A percentile compares a stretch with the other conserved stretches of the same genome.
phyloP scores from a whole-genome alignment of 2,797 vertebrate genomes.

The Ptychadena robeensis region DNA sequence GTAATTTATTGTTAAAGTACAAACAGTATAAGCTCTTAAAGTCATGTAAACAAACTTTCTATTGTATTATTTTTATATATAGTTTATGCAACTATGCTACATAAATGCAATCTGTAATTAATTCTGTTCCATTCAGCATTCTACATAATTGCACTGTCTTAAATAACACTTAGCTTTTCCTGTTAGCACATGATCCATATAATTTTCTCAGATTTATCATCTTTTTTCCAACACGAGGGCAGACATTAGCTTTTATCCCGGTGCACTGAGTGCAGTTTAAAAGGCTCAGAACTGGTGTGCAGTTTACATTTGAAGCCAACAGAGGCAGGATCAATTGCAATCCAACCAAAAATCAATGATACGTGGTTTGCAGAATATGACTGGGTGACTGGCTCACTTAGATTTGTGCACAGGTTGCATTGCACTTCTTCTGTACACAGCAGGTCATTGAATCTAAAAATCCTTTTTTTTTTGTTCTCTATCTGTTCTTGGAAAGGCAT shows the following conservation, averaged over 20 bases:
- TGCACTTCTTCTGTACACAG: constrained; percentile 62
- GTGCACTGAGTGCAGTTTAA: constrained; percentile 75
- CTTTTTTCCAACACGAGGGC: constrained; percentile 68
- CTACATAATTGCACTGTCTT: not conserved
- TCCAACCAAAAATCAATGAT: constrained; percentile 76
- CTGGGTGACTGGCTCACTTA: constrained; percentile 64
- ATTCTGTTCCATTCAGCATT: not conserved
- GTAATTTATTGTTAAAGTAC: no score
- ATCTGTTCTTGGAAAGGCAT: constrained; percentile 28
- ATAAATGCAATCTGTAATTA: not conserved
- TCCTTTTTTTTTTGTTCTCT: constrained; percentile 48
- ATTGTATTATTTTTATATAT: constrained; percentile 1
- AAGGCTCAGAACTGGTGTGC: constrained; percentile 74
- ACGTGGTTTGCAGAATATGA: constrained; percentile 67
- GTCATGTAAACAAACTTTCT: not conserved
- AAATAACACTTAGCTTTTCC: constrained; percentile 11
- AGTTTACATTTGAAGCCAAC: constrained; percentile 64
- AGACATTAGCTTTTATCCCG: constrained; percentile 76
- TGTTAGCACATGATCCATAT: constrained; percentile 23
- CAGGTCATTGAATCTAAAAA: constrained; percentile 64
- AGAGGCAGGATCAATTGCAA: constrained; percentile 71
- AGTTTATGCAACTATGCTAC: not conserved
- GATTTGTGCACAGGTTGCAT: constrained; percentile 61
- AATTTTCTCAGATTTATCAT: constrained; percentile 35
- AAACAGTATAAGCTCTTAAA: no score